These are phyloP conservation scores for Hemistola chrysoprasaria DNA, from an alignment of 2,888 invertebrate genomes.

Conservation along the genomic window DNA sequence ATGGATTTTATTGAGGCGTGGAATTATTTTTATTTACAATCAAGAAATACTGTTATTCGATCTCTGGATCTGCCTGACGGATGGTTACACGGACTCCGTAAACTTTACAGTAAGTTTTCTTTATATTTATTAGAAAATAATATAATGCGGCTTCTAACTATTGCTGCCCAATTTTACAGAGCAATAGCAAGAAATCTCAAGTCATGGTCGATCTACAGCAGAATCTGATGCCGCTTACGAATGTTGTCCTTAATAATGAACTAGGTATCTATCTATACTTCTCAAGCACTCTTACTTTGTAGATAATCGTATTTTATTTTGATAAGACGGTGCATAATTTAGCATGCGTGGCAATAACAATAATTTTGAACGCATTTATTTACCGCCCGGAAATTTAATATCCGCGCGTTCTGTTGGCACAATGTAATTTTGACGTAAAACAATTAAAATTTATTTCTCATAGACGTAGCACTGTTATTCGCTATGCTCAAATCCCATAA, in stretches of 20 bases:
- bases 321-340: too few relatives aligned
- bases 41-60: constrained; percentile 59
- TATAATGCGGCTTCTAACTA: background rate
- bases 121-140: background rate
- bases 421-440: too few relatives aligned
- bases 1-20: constrained; percentile 36
- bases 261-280: constrained; percentile 1
- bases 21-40: constrained; percentile 48
- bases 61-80: constrained; percentile 61
- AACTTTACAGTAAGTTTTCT: constrained; percentile 41
- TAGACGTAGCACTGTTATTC: too few relatives aligned
- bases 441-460: too few relatives aligned
- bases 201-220: constrained; percentile 18
- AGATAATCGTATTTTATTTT: too few relatives aligned
- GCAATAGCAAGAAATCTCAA: constrained; percentile 5
- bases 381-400: too few relatives aligned
- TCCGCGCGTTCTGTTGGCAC: too few relatives aligned
- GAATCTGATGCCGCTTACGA: constrained; percentile 6
- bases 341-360: too few relatives aligned
- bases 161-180: constrained; percentile 10
- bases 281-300: background rate
- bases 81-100: constrained; percentile 47
- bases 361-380: too few relatives aligned
- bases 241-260: constrained; percentile 2
- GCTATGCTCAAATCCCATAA: too few relatives aligned